Conservation (phyloP, 2,113 vertebrate species). For the Gadus chalcogrammus region DNA sequence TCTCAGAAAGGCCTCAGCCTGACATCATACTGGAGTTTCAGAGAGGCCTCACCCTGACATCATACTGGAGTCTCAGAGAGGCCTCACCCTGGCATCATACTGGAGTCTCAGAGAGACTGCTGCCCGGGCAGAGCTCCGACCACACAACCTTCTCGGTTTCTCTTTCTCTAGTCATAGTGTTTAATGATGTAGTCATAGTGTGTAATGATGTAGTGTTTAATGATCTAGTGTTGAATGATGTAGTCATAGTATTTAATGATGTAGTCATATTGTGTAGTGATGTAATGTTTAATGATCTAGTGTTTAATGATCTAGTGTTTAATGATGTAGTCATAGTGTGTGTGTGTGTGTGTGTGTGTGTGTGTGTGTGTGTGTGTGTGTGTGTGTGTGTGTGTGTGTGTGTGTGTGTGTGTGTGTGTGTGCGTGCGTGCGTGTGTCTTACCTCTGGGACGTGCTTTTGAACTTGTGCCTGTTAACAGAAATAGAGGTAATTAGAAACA, state of each 20-base stretch:
- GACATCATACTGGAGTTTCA: too few relatives aligned
- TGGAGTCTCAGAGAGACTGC: too few relatives aligned
- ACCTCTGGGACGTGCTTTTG: conserved; percentile 76
- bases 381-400: conserved; percentile 2
- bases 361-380: neutral
- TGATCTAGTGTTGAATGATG: neutral
- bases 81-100: too few relatives aligned
- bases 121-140: too few relatives aligned
- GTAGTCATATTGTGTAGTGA: neutral
- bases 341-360: neutral
- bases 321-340: neutral
- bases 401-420: neutral
- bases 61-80: too few relatives aligned
- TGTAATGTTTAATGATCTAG: neutral
- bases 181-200: too few relatives aligned
- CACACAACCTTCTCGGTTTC: too few relatives aligned
- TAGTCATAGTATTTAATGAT: neutral
- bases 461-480: conserved; percentile 77
- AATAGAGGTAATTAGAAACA: neutral
- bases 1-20: too few relatives aligned
- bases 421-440: conserved; percentile 35
- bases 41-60: too few relatives aligned
- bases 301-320: neutral
- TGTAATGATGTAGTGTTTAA: neutral
- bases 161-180: too few relatives aligned